These are phyloP conservation scores for Cebus imitator DNA, from an alignment of 2,113 vertebrate species.

Conservation along the genomic window DNA sequence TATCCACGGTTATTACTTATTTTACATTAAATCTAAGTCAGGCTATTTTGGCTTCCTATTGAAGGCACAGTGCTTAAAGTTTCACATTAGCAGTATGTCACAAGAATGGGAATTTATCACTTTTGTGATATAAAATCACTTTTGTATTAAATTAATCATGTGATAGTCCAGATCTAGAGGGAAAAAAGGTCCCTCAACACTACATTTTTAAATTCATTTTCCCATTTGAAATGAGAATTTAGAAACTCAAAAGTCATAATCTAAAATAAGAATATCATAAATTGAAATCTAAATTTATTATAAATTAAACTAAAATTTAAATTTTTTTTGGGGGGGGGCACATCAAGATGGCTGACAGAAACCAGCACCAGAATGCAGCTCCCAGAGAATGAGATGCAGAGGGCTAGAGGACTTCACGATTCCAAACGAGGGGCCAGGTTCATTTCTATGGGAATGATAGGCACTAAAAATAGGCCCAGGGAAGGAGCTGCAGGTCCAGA, in stretches of 20 bases:
- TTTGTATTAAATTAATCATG: neutral
- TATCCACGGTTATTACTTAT: neutral
- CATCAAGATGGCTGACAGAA: no score
- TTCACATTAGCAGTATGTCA: neutral
- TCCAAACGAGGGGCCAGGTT: no score
- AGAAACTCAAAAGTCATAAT: neutral
- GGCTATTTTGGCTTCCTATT: neutral
- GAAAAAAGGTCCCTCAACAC: neutral
- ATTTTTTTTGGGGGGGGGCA: no score
- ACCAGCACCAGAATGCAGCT: no score
- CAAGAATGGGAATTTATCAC: neutral
- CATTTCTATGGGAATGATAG: no score
- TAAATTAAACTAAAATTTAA: neutral
- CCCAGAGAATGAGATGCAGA: no score
- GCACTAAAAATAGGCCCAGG: no score
- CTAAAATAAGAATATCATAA: neutral
- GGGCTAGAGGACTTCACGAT: no score
- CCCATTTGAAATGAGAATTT: neutral
- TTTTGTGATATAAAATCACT: neutral
- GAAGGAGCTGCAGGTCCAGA: no score
- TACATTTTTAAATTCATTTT: neutral
- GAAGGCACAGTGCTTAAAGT: neutral
- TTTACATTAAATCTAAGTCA: neutral
- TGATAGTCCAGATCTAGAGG: neutral
- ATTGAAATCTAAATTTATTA: neutral